A percentile compares a stretch with the other conserved stretches of the same genome.
These are phyloP conservation scores for Blastomussa wellsi DNA, from an alignment of 92 coral and sea anemone species.

Conservation along the genomic window DNA sequence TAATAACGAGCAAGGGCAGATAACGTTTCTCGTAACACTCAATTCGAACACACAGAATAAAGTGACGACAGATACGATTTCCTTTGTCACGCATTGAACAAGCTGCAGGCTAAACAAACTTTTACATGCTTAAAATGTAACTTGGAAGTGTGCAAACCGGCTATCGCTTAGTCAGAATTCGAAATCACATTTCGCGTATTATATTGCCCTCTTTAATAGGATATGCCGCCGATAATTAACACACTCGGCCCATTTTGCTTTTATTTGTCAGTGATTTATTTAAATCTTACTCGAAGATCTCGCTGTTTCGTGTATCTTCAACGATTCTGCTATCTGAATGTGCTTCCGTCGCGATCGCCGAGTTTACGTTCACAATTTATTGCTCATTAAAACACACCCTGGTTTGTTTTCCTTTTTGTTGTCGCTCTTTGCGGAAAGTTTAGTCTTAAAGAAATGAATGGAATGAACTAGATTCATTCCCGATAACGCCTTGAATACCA, in stretches of 20 bases:
- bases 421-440: not conserved
- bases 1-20: not conserved
- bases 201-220: not conserved
- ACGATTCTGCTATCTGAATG: not conserved
- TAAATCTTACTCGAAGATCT: not conserved
- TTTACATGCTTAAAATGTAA: not conserved
- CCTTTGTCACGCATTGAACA: constrained; percentile 16
- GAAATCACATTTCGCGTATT: constrained; percentile 3
- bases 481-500: constrained; percentile 26
- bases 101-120: not conserved
- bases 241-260: constrained; percentile 8
- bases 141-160: not conserved
- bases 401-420: not conserved
- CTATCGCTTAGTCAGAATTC: not conserved
- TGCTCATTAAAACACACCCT: constrained; percentile 14
- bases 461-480: constrained; percentile 13
- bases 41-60: not conserved
- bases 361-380: not conserved
- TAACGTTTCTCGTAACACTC: constrained; percentile 11
- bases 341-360: not conserved
- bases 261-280: not conserved
- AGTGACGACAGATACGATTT: constrained; percentile 12
- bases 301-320: constrained; percentile 4
- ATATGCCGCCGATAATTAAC: not conserved
- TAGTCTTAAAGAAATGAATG: constrained; percentile 23